phyloP scores from a whole-genome alignment of 2,797 vertebrate species.

The Sebastes elongatus region DNA sequence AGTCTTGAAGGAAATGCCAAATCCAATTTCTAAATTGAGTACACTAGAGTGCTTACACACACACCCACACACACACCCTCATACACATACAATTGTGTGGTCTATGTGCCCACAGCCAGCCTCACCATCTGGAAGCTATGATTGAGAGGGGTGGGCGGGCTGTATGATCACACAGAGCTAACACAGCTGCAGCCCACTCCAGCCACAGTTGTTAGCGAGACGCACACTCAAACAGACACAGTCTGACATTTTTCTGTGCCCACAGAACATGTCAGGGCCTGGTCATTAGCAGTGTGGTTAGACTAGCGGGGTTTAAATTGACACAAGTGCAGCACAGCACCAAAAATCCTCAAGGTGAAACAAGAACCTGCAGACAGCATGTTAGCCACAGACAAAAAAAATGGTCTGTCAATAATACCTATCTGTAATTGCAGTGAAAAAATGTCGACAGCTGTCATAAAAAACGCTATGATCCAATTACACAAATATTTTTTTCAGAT shows the following conservation, averaged over 20 bases:
- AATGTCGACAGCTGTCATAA: neutral
- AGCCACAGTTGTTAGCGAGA: conserved; percentile 58
- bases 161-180: conserved; percentile 63
- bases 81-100: conserved; percentile 48
- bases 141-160: conserved; percentile 60
- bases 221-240: conserved; percentile 49
- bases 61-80: conserved; percentile 19
- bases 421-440: neutral
- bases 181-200: conserved; percentile 68
- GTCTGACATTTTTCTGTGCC: conserved; percentile 53
- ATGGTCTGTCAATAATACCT: neutral
- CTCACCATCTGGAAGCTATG: conserved; percentile 73
- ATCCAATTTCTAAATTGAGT: conserved; percentile 38
- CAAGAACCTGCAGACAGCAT: neutral
- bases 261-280: conserved; percentile 32
- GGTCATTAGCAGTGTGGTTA: conserved; percentile 44
- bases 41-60: conserved; percentile 18
- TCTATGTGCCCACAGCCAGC: conserved; percentile 57
- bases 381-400: conserved; percentile 7
- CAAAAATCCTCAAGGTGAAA: neutral
- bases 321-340: neutral
- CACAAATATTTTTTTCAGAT: conserved; percentile 2
- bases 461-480: conserved; percentile 21
- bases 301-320: conserved; percentile 8
- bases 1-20: conserved; percentile 33